Evolutionary conservation across 2,888 invertebrate genomes (phyloP).

Genomic region (Erebia aethiops): DNA sequence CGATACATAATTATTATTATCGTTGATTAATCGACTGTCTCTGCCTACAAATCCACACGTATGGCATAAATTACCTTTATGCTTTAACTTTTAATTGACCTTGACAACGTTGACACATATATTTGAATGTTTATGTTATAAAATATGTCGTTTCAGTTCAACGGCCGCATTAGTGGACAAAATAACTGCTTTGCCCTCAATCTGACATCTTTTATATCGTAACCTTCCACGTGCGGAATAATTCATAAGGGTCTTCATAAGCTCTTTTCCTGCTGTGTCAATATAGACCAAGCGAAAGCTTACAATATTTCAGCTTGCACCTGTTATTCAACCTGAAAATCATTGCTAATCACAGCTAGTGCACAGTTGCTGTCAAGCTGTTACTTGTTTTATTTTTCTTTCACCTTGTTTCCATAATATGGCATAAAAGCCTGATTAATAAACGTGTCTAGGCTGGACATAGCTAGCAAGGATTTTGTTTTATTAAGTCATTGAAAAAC

Average conservation of each 20-base stretch:
- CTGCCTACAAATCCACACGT: neutral
- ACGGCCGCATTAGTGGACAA: conserved; percentile 8
- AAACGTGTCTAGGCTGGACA: too few relatives aligned
- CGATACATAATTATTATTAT: conserved; percentile 11
- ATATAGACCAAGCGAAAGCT: neutral
- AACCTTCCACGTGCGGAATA: neutral
- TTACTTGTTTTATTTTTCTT: too few relatives aligned
- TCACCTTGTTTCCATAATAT: too few relatives aligned
- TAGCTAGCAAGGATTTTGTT: too few relatives aligned
- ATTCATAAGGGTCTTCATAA: neutral
- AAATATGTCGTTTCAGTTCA: conserved; percentile 10
- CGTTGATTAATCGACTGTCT: conserved; percentile 10
- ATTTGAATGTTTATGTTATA: neutral
- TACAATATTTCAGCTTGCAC: too few relatives aligned
- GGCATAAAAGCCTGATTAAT: too few relatives aligned
- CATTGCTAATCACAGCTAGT: too few relatives aligned
- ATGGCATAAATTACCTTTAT: neutral
- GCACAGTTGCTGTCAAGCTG: too few relatives aligned
- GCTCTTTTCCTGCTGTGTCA: neutral
- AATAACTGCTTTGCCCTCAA: conserved; percentile 10
- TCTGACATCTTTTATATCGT: neutral
- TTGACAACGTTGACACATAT: conserved; percentile 1
- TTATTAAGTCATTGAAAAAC: too few relatives aligned
- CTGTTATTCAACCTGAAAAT: too few relatives aligned
- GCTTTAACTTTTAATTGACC: conserved; percentile 3